Percentiles rank a stretch among this genome's conserved stretches.
Conservation (phyloP, 2,888 invertebrate genomes). For the Baronia brevicornis region DNA sequence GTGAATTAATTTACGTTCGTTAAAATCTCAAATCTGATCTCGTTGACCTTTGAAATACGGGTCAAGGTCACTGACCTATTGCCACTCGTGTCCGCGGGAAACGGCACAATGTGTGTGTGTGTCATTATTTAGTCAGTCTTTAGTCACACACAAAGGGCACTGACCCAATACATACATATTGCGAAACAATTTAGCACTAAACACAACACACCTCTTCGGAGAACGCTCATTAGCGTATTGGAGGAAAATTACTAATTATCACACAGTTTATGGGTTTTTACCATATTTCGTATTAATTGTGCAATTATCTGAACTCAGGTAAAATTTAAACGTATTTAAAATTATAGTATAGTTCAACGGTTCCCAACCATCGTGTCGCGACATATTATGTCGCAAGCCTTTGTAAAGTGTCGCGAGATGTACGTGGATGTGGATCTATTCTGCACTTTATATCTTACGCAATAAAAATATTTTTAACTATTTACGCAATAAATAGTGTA, state of each 20-base stretch:
- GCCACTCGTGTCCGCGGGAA: slow-evolving; percentile 9
- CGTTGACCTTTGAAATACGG: slow-evolving; percentile 13
- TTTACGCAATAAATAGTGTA: too few species aligned
- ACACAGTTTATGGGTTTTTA: too few species aligned
- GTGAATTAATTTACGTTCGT: neutral
- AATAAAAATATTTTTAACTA: too few species aligned
- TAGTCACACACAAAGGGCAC: slow-evolving; percentile 12
- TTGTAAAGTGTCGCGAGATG: too few species aligned
- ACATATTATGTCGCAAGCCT: too few species aligned
- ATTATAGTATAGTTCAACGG: too few species aligned
- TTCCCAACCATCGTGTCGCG: too few species aligned
- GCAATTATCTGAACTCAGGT: too few species aligned
- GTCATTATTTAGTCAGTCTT: slow-evolving; percentile 12
- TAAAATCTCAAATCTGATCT: slow-evolving; percentile 1
- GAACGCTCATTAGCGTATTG: slow-evolving; percentile 1
- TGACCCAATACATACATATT: slow-evolving; percentile 12
- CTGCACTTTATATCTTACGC: too few species aligned
- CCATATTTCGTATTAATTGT: too few species aligned
- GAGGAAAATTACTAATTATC: slow-evolving; percentile 3
- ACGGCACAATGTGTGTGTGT: slow-evolving; percentile 6
- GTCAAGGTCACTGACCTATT: slow-evolving; percentile 17
- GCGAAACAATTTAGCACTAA: slow-evolving; percentile 10
- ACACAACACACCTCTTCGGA: slow-evolving; percentile 10
- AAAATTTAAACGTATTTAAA: too few species aligned
- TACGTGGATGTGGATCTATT: too few species aligned